Evolutionary conservation across 35 echinoderm and acorn worm genomes (phyloP).

Genomic region (Ophiothrix spiculata): DNA sequence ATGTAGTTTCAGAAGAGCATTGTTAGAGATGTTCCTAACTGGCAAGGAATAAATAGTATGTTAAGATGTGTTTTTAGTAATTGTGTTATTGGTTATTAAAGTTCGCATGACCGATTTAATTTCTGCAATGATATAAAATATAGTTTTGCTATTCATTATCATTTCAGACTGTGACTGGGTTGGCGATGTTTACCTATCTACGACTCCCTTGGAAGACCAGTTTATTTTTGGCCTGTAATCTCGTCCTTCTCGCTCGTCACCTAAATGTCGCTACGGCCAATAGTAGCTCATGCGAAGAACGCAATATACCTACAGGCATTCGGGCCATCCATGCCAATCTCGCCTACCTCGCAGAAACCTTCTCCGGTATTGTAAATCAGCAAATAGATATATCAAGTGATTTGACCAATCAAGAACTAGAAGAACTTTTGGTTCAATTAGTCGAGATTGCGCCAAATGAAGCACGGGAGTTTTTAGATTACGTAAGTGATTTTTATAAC

Average conservation of each 20-base stretch:
- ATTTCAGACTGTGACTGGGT: not conserved
- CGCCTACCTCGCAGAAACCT: not conserved
- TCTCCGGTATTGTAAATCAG: not conserved
- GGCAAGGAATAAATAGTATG: no score
- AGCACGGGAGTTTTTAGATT: not conserved
- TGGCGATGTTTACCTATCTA: not conserved
- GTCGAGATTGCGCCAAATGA: not conserved
- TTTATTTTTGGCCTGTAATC: not conserved
- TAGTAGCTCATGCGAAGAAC: not conserved
- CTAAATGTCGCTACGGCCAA: not conserved
- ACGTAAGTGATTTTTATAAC: not conserved
- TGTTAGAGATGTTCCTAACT: no score
- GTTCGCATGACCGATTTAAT: no score
- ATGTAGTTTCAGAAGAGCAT: no score
- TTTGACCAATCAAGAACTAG: not conserved
- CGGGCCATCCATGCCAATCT: not conserved
- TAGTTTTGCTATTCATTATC: no score
- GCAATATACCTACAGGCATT: not conserved
- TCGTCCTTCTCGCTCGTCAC: not conserved
- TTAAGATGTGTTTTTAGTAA: no score
- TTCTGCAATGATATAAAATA: no score
- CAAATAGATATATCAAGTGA: not conserved
- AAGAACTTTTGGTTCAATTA: not conserved
- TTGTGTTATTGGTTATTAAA: no score
- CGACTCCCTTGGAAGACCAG: not conserved